Conservation (phyloP, 2,113 vertebrate species). For the Phocoena sinus region DNA sequence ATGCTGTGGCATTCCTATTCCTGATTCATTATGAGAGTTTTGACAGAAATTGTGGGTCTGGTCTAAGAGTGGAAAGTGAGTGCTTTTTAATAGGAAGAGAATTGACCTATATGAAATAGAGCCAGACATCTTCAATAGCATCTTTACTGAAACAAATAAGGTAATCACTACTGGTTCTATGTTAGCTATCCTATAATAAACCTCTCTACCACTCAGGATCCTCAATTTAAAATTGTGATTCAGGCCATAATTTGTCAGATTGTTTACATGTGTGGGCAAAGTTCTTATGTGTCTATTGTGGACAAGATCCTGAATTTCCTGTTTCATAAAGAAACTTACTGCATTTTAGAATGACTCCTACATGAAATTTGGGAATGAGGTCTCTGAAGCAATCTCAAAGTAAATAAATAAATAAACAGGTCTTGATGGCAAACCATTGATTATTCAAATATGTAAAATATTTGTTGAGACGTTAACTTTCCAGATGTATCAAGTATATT, state of each 20-base stretch:
- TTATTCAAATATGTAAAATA: not conserved
- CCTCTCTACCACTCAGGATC: not conserved
- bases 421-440: not conserved
- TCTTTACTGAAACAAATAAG: not conserved
- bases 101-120: not conserved
- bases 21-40: not conserved
- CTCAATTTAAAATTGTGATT: slow-evolving; percentile 18
- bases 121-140: not conserved
- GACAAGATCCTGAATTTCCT: not conserved
- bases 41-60: not conserved
- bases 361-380: not conserved
- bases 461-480: not conserved
- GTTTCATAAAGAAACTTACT: not conserved
- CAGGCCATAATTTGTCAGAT: not conserved
- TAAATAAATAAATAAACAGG: not conserved
- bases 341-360: not conserved
- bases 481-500: not conserved
- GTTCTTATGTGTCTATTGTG: not conserved
- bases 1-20: not conserved
- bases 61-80: not conserved
- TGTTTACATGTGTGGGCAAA: not conserved
- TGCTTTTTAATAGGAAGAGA: not conserved
- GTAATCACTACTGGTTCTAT: not conserved
- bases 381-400: not conserved
- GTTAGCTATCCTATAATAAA: not conserved